Percentiles rank a stretch among this genome's conserved stretches.
Evolutionary conservation across 2,797 vertebrate genomes (phyloP).

Genomic region (Bryconaethiops microstoma): DNA sequence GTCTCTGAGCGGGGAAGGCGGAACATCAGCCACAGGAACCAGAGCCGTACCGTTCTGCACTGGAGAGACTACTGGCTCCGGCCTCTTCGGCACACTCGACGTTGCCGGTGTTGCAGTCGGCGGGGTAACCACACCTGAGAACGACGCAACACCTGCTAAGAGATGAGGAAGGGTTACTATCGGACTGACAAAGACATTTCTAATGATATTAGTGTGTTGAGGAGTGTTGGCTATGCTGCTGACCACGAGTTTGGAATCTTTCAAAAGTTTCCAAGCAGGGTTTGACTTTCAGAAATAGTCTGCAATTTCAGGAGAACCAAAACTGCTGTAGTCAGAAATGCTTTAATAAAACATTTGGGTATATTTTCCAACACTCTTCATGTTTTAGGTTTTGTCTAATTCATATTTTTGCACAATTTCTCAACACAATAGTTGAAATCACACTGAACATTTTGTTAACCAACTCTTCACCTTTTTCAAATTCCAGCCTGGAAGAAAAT

Average conservation of each 20-base stretch:
- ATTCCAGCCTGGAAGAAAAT: too few species aligned
- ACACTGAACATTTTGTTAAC: too few species aligned
- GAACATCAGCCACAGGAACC: slow-evolving; percentile 66
- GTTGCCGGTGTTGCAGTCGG: slow-evolving; percentile 2
- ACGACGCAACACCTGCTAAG: slow-evolving; percentile 19
- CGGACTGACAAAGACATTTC: neutral
- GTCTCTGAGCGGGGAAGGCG: slow-evolving; percentile 75
- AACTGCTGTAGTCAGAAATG: too few species aligned
- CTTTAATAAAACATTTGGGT: too few species aligned
- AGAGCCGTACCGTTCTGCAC: slow-evolving; percentile 78
- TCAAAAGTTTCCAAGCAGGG: neutral
- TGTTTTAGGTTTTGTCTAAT: too few species aligned
- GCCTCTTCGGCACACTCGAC: slow-evolving; percentile 29
- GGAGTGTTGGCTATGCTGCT: neutral
- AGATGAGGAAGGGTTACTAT: neutral
- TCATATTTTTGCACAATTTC: too few species aligned
- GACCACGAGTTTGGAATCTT: neutral
- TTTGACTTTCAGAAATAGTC: neutral
- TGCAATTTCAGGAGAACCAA: neutral
- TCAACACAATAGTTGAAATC: too few species aligned
- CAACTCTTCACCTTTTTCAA: too few species aligned
- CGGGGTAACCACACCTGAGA: neutral
- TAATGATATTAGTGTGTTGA: neutral
- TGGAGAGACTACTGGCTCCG: slow-evolving; percentile 65
- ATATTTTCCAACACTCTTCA: too few species aligned